These are phyloP conservation scores for Epizoanthus scotinus DNA, from an alignment of 92 coral and sea anemone genomes.

Conservation along the genomic window DNA sequence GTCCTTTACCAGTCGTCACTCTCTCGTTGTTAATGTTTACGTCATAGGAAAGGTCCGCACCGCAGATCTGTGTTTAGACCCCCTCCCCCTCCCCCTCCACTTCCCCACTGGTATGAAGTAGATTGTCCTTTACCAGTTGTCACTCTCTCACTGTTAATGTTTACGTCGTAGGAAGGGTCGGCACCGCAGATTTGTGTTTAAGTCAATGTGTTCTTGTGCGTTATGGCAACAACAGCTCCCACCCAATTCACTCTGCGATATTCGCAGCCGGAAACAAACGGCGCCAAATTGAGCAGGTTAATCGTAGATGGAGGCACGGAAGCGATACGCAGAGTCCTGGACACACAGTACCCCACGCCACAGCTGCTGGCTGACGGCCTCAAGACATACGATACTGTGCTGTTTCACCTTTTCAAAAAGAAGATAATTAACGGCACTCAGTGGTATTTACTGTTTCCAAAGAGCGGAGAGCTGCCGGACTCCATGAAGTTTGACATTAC, in stretches of 20 bases:
- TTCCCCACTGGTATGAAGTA: too few species aligned
- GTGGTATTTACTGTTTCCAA: slow-evolving; percentile 25
- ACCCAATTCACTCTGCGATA: slow-evolving; percentile 4
- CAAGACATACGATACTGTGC: slow-evolving; percentile 8
- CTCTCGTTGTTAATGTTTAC: too few species aligned
- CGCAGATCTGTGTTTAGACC: too few species aligned
- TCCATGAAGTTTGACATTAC: slow-evolving; percentile 10
- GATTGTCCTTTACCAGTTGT: too few species aligned
- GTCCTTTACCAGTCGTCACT: too few species aligned
- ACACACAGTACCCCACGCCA: not conserved
- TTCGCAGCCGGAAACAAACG: slow-evolving; percentile 26
- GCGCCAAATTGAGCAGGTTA: slow-evolving; percentile 32
- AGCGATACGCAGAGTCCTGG: slow-evolving; percentile 25
- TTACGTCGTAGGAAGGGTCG: too few species aligned
- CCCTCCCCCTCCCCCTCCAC: too few species aligned
- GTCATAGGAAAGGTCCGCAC: too few species aligned
- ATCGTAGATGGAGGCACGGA: slow-evolving; percentile 29
- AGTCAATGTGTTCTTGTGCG: too few species aligned
- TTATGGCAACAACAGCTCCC: not conserved
- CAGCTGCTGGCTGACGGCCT: not conserved
- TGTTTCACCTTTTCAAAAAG: not conserved
- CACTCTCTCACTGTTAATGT: too few species aligned
- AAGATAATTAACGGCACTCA: slow-evolving; percentile 5
- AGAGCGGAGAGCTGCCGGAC: not conserved
- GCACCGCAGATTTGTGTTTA: too few species aligned